These are phyloP conservation scores for Apostichopus leukothele DNA, from an alignment of 53 echinoderm and acorn worm genomes.

Conservation along the genomic window DNA sequence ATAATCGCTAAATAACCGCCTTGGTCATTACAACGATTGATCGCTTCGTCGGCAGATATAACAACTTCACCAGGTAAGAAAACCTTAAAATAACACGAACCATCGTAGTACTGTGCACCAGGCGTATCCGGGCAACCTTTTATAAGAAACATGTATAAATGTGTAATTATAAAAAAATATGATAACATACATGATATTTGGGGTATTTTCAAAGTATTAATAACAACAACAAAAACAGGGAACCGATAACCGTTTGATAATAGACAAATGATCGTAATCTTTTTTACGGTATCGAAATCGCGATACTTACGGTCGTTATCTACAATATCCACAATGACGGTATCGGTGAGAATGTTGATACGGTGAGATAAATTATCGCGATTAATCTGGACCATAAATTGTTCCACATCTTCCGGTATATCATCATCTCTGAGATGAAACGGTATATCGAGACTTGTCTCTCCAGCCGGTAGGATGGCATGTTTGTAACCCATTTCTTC, in stretches of 20 bases:
- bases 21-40: neutral
- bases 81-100: conserved; percentile 39
- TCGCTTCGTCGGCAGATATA: neutral
- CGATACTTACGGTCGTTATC: conserved; percentile 39
- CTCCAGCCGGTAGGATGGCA: conserved; percentile 24
- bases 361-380: neutral
- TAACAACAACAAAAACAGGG: too few relatives aligned
- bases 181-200: too few relatives aligned
- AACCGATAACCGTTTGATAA: too few relatives aligned
- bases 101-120: conserved; percentile 6
- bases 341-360: conserved; percentile 34
- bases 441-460: conserved; percentile 12
- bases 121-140: conserved; percentile 8
- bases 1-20: conserved; percentile 23
- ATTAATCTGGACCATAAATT: conserved; percentile 6
- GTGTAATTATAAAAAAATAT: too few relatives aligned
- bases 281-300: too few relatives aligned
- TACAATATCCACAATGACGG: conserved; percentile 27
- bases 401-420: conserved; percentile 15
- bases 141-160: neutral
- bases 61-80: neutral
- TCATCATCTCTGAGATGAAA: conserved; percentile 16
- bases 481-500: neutral
- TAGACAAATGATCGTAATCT: too few relatives aligned
- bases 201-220: too few relatives aligned